phyloP scores from a whole-genome alignment of 2,888 invertebrate species.

The Dryocosmus kuriphilus region DNA sequence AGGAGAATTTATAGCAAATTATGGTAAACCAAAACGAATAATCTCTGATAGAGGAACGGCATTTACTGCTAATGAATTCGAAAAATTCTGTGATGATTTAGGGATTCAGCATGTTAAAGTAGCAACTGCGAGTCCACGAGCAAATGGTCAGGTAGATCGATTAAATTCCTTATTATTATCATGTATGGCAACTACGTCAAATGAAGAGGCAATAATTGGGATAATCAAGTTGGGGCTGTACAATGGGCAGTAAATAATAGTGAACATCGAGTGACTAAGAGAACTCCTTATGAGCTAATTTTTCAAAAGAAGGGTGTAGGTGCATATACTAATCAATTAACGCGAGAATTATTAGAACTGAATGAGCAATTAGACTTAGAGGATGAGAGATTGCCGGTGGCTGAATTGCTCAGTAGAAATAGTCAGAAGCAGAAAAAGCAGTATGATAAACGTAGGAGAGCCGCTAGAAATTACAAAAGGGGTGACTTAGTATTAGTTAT shows the following conservation, averaged over 20 bases:
- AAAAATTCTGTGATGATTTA: too few species aligned
- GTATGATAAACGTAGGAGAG: slow-evolving; percentile 42
- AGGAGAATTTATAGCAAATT: slow-evolving; percentile 54
- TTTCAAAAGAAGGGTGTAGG: neutral
- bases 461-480: slow-evolving; percentile 43
- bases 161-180: slow-evolving; percentile 55
- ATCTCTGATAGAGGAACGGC: slow-evolving; percentile 63
- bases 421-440: slow-evolving; percentile 8
- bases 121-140: slow-evolving; percentile 57
- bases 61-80: too few species aligned
- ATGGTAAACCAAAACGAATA: slow-evolving; percentile 59
- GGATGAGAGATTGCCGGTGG: neutral
- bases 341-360: slow-evolving; percentile 15
- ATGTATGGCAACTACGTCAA: slow-evolving; percentile 6
- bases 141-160: slow-evolving; percentile 60
- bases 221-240: too few species aligned
- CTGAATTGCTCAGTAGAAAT: too few species aligned
- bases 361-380: slow-evolving; percentile 2
- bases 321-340: neutral
- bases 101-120: slow-evolving; percentile 58
- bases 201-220: too few species aligned
- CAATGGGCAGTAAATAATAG: too few species aligned
- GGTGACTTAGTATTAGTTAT: slow-evolving; percentile 37
- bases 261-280: too few species aligned
- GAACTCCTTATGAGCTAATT: neutral